Evolutionary conservation across 2,888 invertebrate species (phyloP), one percentile per base, ranked within the genome.

Genomic region (Acanthopleura granulata): DNA sequence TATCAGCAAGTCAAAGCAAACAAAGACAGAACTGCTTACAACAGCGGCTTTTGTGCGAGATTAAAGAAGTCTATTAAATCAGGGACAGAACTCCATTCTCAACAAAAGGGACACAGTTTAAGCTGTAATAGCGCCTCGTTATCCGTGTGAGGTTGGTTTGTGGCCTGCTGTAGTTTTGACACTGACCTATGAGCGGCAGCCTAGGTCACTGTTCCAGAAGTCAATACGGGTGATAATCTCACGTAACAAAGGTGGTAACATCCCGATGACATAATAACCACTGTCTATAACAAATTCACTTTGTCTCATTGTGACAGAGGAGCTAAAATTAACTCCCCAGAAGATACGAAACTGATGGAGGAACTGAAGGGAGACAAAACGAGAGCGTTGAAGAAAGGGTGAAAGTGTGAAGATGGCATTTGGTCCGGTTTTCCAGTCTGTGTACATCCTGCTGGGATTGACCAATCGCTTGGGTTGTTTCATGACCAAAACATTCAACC

Each of bases 151-250:
- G 18, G 6, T 22, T 57, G 22, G 57, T 57, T 3, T 18, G n/a
- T 57, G n/a, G 12, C 57, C n/a, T 57, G 57, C 57, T n/a, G 57
- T 57, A 22, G 3, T n/a, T n/a, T n/a, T 57, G 6, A 57, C 18
- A 57, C 1, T 22, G 57, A 12, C 57, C 57, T 9, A 57, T 57
- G n/a, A 57, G 12, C 57, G 57, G n/a, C 57, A 18, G 57, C 22
- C 22, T 57, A 4, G n/a, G n/a, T 22, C 6, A 57, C 57, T n/a
- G 3, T 12, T 57, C 12, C 57, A 57, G 57, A 57, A 57, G 57
- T 57, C 57, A 57, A 57, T 57, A 57, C n/a, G 57, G 57, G 57
- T 57, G 57, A 57, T 57, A n/a, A 57, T 57, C 18, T 57, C 57
- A 57, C n/a, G 22, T 57, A 12, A 22, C 22, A 22, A 57, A 6